A percentile compares a stretch with the other conserved stretches of the same genome.
phyloP scores from a whole-genome alignment of 2,888 invertebrate species.

The Crioceris asparagi region DNA sequence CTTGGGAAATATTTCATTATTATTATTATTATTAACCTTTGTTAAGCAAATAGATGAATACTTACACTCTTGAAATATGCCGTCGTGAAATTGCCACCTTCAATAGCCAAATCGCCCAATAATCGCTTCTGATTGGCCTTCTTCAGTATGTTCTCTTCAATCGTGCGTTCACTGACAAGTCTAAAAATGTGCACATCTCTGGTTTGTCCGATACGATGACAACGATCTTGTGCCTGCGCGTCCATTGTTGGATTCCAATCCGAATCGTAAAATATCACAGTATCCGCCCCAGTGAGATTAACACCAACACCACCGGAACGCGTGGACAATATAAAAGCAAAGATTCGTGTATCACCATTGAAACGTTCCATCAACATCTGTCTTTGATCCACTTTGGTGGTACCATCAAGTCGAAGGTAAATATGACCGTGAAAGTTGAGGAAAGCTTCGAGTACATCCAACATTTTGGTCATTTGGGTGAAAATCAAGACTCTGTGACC shows the following conservation, averaged over 20 bases:
- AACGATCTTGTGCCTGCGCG: constrained; percentile 91
- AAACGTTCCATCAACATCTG: constrained; percentile 95
- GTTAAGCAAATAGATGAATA: constrained; percentile 17
- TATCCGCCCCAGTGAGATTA: constrained; percentile 97
- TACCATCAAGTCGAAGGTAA: constrained; percentile 92
- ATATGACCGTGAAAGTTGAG: constrained; percentile 94
- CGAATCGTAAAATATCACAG: constrained; percentile 98
- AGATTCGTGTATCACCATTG: constrained; percentile 88
- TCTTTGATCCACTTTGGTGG: constrained; percentile 88
- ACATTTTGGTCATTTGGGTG: constrained; percentile 99
- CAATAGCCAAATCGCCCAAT: constrained; percentile 94
- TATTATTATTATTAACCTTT: too few relatives aligned
- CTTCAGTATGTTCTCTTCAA: constrained; percentile 98
- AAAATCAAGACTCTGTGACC: constrained; percentile 92
- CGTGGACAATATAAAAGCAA: constrained; percentile 96
- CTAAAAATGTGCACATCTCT: constrained; percentile 98
- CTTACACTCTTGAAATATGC: constrained; percentile 83
- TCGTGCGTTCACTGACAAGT: constrained; percentile 90
- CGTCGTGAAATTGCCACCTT: constrained; percentile 97
- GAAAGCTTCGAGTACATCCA: constrained; percentile 95
- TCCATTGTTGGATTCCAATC: constrained; percentile 99
- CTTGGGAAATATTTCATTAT: too few relatives aligned
- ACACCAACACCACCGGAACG: constrained; percentile 96
- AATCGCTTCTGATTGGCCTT: constrained; percentile 97
- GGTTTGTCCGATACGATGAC: constrained; percentile 98